Conservation (phyloP, 2,888 invertebrate genomes). For the Epistrophella euchroma region DNA sequence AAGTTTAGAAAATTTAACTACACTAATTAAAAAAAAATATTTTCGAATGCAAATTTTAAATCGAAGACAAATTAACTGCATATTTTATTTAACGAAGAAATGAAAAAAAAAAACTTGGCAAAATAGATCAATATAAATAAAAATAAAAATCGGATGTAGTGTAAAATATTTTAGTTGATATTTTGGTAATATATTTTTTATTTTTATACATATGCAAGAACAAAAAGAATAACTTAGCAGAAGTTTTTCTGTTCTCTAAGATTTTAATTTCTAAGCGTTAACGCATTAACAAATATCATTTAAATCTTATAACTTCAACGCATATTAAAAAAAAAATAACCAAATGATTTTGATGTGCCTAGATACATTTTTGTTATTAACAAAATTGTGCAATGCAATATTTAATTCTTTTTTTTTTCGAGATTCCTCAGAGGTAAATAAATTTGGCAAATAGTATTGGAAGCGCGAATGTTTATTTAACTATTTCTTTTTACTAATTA, state of each 20-base stretch:
- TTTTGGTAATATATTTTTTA: too few species aligned
- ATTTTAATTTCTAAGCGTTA: neutral
- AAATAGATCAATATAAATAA: neutral
- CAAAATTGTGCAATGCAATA: slow-evolving; percentile 70
- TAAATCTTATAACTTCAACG: slow-evolving; percentile 41
- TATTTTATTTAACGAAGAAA: neutral
- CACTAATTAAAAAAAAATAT: neutral
- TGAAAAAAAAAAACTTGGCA: neutral
- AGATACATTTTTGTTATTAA: slow-evolving; percentile 69
- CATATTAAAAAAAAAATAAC: slow-evolving; percentile 27
- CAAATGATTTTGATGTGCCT: slow-evolving; percentile 42
- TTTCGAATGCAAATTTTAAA: neutral
- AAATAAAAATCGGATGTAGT: too few species aligned
- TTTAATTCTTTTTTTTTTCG: slow-evolving; percentile 35
- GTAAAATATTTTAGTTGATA: too few species aligned
- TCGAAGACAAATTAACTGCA: neutral
- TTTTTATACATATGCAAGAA: neutral
- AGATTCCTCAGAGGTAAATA: slow-evolving; percentile 69
- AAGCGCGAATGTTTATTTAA: slow-evolving; percentile 81
- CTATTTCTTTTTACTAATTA: slow-evolving; percentile 67
- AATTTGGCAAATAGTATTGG: slow-evolving; percentile 83
- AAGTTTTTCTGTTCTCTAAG: neutral
- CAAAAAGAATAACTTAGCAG: neutral
- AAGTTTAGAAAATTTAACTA: neutral
- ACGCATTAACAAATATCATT: neutral